These are phyloP conservation scores for Dipodomys stephensi DNA, from an alignment of 2,113 vertebrate genomes.

Conservation along the genomic window DNA sequence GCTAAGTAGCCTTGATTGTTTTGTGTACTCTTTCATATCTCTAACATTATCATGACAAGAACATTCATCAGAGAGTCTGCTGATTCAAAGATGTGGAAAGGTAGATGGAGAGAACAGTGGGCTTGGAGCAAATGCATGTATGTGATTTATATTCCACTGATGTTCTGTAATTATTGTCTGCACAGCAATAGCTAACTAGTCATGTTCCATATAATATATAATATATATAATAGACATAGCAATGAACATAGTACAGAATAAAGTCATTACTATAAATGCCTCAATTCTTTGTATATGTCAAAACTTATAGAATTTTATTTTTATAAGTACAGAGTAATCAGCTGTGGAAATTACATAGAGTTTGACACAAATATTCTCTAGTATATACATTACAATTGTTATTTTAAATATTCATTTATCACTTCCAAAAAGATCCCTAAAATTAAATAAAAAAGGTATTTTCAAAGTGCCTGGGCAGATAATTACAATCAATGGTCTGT, in stretches of 20 bases:
- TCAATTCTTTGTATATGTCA: not conserved
- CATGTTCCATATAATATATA: not conserved
- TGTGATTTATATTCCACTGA: not conserved
- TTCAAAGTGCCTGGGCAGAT: not conserved
- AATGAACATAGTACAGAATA: not conserved
- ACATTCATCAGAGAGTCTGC: not conserved
- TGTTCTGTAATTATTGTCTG: not conserved
- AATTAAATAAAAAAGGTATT: slow-evolving; percentile 31
- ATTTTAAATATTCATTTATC: not conserved
- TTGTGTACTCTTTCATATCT: not conserved
- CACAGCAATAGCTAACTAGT: not conserved
- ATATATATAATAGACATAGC: not conserved
- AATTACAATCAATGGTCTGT: not conserved
- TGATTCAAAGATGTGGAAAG: not conserved
- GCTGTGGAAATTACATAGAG: not conserved
- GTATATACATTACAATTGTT: not conserved
- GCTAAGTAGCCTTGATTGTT: not conserved
- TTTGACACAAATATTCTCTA: not conserved
- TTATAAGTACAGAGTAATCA: not conserved
- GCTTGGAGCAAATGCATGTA: not conserved
- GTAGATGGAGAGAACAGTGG: not conserved
- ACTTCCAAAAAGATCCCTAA: not conserved
- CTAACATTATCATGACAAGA: not conserved
- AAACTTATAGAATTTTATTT: slow-evolving; percentile 27
- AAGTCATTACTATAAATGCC: not conserved